Evolutionary conservation across 2,113 vertebrate genomes (phyloP).

Genomic region (Saccopteryx leptura): DNA sequence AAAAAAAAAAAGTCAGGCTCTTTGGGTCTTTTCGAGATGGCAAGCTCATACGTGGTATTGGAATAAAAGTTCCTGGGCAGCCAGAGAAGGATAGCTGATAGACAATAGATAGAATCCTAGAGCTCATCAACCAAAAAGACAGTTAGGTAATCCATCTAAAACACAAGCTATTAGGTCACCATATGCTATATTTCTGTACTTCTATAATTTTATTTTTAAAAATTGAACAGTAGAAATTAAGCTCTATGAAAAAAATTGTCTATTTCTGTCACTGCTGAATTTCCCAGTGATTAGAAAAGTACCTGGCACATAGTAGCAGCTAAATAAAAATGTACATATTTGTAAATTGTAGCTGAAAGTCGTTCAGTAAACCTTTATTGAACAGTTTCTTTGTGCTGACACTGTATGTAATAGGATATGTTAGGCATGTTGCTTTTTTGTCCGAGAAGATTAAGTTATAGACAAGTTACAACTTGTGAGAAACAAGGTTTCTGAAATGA

Average conservation of each 20-base stretch:
- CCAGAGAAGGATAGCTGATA: not conserved
- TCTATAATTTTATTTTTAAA: not conserved
- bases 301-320: not conserved
- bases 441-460: not conserved
- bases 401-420: not conserved
- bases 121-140: not conserved
- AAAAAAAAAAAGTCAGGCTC: not conserved
- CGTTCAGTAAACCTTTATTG: not conserved
- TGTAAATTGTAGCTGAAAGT: not conserved
- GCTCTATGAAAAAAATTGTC: not conserved
- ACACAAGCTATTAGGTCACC: not conserved
- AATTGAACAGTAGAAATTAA: not conserved
- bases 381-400: not conserved
- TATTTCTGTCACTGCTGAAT: not conserved
- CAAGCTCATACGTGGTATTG: not conserved
- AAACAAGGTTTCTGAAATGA: not conserved
- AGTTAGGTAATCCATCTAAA: not conserved
- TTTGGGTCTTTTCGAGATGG: not conserved
- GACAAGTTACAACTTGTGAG: not conserved
- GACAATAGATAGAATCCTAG: not conserved
- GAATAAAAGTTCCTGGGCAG: not conserved
- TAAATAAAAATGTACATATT: not conserved
- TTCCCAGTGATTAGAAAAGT: not conserved
- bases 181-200: not conserved
- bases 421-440: not conserved